Evolutionary conservation across 1,140 invertebrate species (phyloP), one percentile per base, ranked within the genome.

Genomic region (Drosophila chauvacae): DNA sequence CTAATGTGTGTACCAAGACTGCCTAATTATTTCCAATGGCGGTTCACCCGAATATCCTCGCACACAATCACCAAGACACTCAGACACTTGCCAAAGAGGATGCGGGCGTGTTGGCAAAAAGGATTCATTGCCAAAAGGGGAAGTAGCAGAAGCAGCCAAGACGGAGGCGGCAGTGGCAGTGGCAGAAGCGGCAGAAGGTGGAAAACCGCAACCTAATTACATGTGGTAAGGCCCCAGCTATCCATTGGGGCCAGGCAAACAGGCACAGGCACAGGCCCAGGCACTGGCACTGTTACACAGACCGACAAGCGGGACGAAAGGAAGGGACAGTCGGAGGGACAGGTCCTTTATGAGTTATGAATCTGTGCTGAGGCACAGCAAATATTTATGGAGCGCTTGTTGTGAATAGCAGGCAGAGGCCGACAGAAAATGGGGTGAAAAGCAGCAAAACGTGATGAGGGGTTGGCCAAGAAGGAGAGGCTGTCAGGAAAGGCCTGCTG

Each of bases 181-280:
- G 53, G 33, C 44, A 65, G 70, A 63, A 83, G 60, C 35, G 9
- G 62, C 42, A 85, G 77, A 88, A 88, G 86, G 80, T 80, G 70
- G 69, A 76, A 73, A 84, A 64, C 85, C 85, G 58, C 85, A 88
- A 88, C 85, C 85, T 88, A 88, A 88, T 88, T 88, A 88, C 85
- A 90, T 84, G 83, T 87, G 83, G 83, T 82, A 68, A 61, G 51
- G 47, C 72, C 59, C 23, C 72, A 50, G 72, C 47, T 76, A 65
- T 73, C 80, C 83, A 87, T 79, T 71, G 78, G 83, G 61, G 57
- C 60, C 60, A 83, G 60, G 80, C 85, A 87, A 87, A 82, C 81
- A 48, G 23, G 44, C 18, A 35, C 4, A 47, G 39, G 65, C 61
- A 82, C 81, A 48, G 23, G 44, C 18, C 28, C 4, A 47, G 39